These are phyloP conservation scores for Drosophila kurseongensis DNA, from an alignment of 1,140 invertebrate species.

Conservation along the genomic window DNA sequence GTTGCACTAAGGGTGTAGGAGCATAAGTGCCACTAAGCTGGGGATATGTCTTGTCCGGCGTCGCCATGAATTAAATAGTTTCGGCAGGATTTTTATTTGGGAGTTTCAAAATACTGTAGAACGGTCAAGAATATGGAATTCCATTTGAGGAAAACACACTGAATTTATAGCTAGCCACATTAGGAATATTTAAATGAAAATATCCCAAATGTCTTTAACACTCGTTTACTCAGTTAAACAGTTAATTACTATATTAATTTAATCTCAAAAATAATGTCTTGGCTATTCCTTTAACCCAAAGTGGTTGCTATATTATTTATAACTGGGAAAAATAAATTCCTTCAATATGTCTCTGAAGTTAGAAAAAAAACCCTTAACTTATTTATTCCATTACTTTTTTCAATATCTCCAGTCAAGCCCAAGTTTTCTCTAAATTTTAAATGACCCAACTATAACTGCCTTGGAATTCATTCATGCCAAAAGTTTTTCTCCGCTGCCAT, in stretches of 20 bases:
- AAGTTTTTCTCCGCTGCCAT: slow-evolving; percentile 7
- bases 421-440: slow-evolving; percentile 48
- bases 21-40: slow-evolving; percentile 68
- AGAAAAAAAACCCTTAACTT: not conserved
- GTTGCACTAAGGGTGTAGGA: slow-evolving; percentile 37
- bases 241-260: no score
- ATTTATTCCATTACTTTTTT: slow-evolving; percentile 30
- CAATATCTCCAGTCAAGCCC: slow-evolving; percentile 19
- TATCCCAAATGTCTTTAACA: no score
- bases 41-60: slow-evolving; percentile 12
- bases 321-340: not conserved
- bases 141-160: no score
- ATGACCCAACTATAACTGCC: slow-evolving; percentile 41
- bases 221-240: no score
- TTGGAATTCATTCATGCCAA: slow-evolving; percentile 38
- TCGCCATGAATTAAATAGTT: slow-evolving; percentile 25
- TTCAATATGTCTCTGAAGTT: no score
- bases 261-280: not conserved
- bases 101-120: not conserved
- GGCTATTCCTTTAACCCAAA: not conserved
- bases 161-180: no score
- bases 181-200: no score
- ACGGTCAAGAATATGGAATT: no score
- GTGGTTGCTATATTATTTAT: not conserved
- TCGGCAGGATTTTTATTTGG: not conserved